Conservation (phyloP, 2,113 vertebrate genomes). For the Hemibagrus wyckioides region DNA sequence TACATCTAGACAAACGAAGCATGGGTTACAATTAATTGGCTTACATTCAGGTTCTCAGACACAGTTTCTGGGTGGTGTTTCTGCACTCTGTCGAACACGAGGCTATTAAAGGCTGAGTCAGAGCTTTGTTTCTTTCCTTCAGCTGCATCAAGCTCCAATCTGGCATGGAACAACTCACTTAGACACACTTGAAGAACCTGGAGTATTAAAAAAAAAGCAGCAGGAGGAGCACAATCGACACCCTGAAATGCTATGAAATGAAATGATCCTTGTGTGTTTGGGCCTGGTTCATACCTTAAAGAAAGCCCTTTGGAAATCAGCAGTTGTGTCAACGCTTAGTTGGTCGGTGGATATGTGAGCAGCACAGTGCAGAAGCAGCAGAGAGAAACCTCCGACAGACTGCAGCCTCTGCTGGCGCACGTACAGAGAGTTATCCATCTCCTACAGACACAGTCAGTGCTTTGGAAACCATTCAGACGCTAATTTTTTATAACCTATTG, state of each 20-base stretch:
- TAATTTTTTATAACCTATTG: neutral
- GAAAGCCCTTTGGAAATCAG: constrained; percentile 78
- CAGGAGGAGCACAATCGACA: neutral
- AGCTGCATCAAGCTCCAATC: constrained; percentile 51
- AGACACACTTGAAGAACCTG: constrained; percentile 79
- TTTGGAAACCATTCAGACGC: neutral
- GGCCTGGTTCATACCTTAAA: constrained; percentile 75
- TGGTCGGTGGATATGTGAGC: constrained; percentile 74
- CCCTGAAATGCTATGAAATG: neutral
- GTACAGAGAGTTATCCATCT: constrained; percentile 72
- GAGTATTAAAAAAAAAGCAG: neutral
- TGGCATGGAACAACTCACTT: constrained; percentile 74
- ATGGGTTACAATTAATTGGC: constrained; percentile 19
- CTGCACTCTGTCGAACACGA: constrained; percentile 64
- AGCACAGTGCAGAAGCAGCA: constrained; percentile 82
- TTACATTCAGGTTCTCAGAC: constrained; percentile 71
- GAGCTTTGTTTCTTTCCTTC: constrained; percentile 17
- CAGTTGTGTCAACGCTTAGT: constrained; percentile 68
- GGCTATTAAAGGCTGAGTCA: constrained; percentile 16
- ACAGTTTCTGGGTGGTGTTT: constrained; percentile 48
- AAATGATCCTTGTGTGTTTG: neutral
- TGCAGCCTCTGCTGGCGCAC: constrained; percentile 76
- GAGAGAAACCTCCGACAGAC: constrained; percentile 79
- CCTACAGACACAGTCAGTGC: constrained; percentile 62
- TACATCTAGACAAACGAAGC: neutral